Evolutionary conservation across 2,113 vertebrate species (phyloP).

Genomic region (Epinephelus fuscoguttatus): DNA sequence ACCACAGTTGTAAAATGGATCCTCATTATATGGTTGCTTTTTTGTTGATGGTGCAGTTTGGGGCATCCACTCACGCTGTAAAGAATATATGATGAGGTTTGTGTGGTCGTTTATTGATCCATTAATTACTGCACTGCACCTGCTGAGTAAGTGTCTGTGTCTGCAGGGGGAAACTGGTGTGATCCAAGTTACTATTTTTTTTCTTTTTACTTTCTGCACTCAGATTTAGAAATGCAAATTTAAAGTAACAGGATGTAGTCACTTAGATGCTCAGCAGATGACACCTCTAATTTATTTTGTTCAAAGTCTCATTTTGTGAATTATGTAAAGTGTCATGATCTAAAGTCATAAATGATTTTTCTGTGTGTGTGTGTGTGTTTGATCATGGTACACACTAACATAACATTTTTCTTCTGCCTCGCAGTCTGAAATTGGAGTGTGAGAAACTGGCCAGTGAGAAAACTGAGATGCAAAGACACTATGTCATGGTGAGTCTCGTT

Average conservation of each 20-base stretch:
- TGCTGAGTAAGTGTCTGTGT: slow-evolving; percentile 78
- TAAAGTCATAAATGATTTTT: background rate
- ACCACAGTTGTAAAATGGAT: slow-evolving; percentile 67
- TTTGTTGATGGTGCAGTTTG: slow-evolving; percentile 77
- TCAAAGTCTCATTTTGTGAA: background rate
- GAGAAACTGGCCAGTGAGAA: slow-evolving; percentile 98
- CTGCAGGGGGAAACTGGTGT: slow-evolving; percentile 53
- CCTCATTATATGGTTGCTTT: slow-evolving; percentile 66
- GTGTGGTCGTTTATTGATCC: slow-evolving; percentile 77
- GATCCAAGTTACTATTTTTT: slow-evolving; percentile 25
- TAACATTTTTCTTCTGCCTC: slow-evolving; percentile 43
- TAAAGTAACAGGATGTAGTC: slow-evolving; percentile 55
- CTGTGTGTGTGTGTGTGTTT: background rate
- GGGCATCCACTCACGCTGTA: slow-evolving; percentile 64
- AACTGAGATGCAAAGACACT: slow-evolving; percentile 98
- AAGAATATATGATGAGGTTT: slow-evolving; percentile 77
- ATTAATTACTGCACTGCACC: slow-evolving; percentile 76
- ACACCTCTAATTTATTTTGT: background rate
- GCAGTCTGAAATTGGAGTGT: slow-evolving; percentile 96
- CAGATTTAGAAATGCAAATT: slow-evolving; percentile 53
- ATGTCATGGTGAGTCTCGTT: slow-evolving; percentile 93
- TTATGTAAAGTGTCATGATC: background rate
- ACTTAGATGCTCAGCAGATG: background rate
- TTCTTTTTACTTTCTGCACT: background rate
- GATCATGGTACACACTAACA: background rate